Conservation (phyloP, 2,888 invertebrate genomes). For the Cloeon dipterum region DNA sequence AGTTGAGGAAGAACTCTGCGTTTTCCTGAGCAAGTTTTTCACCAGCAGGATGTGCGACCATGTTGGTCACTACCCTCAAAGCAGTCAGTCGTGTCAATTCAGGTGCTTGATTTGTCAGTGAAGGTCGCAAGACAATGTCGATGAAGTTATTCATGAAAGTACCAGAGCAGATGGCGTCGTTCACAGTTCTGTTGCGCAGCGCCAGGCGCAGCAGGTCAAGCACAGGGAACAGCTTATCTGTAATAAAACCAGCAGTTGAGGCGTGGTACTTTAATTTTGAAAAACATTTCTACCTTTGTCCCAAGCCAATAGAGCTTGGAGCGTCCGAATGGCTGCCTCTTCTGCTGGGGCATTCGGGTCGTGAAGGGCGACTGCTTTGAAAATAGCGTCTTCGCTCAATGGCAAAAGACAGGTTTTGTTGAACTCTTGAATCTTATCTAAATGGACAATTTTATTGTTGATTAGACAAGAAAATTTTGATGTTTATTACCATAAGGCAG, state of each 20-base stretch:
- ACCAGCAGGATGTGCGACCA: constrained; percentile 44
- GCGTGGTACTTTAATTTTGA: neutral
- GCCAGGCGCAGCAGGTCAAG: constrained; percentile 71
- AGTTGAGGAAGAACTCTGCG: neutral
- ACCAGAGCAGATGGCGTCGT: constrained; percentile 23
- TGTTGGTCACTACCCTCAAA: constrained; percentile 58
- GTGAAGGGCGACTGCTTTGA: constrained; percentile 20
- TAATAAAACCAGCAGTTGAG: constrained; percentile 9
- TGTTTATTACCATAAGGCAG: neutral
- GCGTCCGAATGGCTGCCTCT: constrained; percentile 24
- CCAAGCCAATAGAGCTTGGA: constrained; percentile 45
- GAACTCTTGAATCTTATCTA: constrained; percentile 30
- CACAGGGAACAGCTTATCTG: constrained; percentile 64
- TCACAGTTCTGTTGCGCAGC: constrained; percentile 42
- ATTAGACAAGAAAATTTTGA: too few species aligned
- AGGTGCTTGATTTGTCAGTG: constrained; percentile 22
- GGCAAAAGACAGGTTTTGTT: constrained; percentile 36
- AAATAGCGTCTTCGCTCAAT: constrained; percentile 28
- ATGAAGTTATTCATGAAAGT: constrained; percentile 20
- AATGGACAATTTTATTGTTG: too few species aligned
- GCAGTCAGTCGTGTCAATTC: constrained; percentile 36
- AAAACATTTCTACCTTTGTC: constrained; percentile 30
- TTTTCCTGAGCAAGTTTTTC: constrained; percentile 34
- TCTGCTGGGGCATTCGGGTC: constrained; percentile 9
- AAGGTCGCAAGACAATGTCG: constrained; percentile 8